These are phyloP conservation scores for Numida meleagris DNA, from an alignment of 2,113 vertebrate genomes.

Conservation along the genomic window DNA sequence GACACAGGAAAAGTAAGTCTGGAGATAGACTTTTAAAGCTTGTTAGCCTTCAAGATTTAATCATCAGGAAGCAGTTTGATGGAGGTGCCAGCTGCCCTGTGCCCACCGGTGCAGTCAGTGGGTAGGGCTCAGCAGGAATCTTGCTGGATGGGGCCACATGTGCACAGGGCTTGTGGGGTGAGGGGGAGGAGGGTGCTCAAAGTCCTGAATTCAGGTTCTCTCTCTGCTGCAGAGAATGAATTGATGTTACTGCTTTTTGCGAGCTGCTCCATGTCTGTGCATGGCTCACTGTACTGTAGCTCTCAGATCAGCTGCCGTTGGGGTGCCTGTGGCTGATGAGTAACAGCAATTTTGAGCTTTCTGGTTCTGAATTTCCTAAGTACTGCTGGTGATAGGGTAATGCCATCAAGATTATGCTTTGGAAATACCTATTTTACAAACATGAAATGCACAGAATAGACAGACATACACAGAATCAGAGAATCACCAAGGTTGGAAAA, in stretches of 20 bases:
- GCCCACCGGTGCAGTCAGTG: accelerated
- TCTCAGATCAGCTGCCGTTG: background rate
- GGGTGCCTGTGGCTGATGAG: background rate
- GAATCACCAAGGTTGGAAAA: no score
- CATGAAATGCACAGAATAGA: background rate
- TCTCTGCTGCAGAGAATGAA: background rate
- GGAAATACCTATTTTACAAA: background rate
- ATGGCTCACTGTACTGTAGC: background rate
- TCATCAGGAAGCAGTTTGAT: background rate
- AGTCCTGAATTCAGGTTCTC: background rate
- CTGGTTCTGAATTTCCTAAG: background rate
- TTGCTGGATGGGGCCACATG: background rate
- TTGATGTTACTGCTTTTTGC: background rate
- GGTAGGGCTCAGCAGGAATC: accelerated
- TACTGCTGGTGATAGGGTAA: background rate
- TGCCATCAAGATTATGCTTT: background rate
- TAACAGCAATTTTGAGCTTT: background rate
- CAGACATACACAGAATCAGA: background rate
- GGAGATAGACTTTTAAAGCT: background rate
- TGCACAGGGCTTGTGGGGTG: background rate
- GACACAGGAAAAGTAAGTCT: background rate
- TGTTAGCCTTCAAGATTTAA: background rate
- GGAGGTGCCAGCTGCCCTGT: background rate
- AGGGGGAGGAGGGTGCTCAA: background rate
- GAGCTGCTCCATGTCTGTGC: background rate